phyloP scores from a whole-genome alignment of 1,140 invertebrate species.

The Penaeus vannamei region DNA sequence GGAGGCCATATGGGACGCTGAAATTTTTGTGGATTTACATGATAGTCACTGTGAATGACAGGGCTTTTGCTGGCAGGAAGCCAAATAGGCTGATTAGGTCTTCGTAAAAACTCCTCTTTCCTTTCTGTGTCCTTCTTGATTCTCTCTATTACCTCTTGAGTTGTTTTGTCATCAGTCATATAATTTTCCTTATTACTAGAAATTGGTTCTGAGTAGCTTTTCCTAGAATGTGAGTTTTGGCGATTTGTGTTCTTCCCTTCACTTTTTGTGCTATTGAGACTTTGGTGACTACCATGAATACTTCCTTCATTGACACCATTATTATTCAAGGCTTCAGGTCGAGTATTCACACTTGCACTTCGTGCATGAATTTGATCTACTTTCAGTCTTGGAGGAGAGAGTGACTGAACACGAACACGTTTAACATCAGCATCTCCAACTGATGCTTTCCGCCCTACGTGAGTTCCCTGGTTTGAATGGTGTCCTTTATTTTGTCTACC shows the following conservation, averaged over 20 bases:
- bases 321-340: slow-evolving; percentile 22
- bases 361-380: slow-evolving; percentile 37
- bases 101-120: slow-evolving; percentile 87
- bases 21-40: slow-evolving; percentile 82
- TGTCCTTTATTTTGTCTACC: not conserved
- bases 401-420: slow-evolving; percentile 52
- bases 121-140: slow-evolving; percentile 87
- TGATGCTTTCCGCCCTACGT: slow-evolving; percentile 37
- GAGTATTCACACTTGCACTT: slow-evolving; percentile 51
- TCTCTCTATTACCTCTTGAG: slow-evolving; percentile 71
- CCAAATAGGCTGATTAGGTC: slow-evolving; percentile 80
- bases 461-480: slow-evolving; percentile 30
- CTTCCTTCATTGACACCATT: slow-evolving; percentile 1
- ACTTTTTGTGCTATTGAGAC: slow-evolving; percentile 50
- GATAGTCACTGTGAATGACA: slow-evolving; percentile 80
- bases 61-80: slow-evolving; percentile 69
- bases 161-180: slow-evolving; percentile 54
- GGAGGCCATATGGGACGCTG: slow-evolving; percentile 83
- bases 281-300: slow-evolving; percentile 39
- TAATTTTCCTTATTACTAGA: slow-evolving; percentile 24
- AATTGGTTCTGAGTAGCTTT: slow-evolving; percentile 52
- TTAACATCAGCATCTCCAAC: slow-evolving; percentile 44
- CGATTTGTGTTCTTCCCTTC: slow-evolving; percentile 35
- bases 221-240: slow-evolving; percentile 44
- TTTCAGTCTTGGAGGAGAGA: slow-evolving; percentile 58